These are phyloP conservation scores for Rhinoraja longicauda DNA, from an alignment of 2,797 vertebrate genomes.

Conservation along the genomic window DNA sequence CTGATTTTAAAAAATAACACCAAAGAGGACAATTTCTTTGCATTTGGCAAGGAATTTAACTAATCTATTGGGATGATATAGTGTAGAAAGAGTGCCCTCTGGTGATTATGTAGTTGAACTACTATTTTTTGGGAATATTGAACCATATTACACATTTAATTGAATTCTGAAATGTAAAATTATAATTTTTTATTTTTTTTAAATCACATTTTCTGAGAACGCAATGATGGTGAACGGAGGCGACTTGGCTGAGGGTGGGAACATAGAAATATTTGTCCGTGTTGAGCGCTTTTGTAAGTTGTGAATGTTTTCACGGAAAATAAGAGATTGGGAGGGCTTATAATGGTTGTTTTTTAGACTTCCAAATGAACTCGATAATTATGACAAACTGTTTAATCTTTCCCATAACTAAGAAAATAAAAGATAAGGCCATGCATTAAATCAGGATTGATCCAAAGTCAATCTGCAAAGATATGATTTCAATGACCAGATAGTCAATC, in stretches of 20 bases:
- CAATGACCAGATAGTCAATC: background rate
- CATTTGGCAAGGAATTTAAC: background rate
- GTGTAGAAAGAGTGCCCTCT: conserved; percentile 12
- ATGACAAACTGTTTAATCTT: background rate
- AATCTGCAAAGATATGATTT: background rate
- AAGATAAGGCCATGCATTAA: background rate
- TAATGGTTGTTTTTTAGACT: background rate
- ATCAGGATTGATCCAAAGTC: background rate
- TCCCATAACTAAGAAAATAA: background rate
- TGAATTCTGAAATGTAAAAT: background rate
- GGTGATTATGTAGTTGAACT: background rate
- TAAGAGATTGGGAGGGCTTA: background rate
- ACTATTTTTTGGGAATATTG: background rate
- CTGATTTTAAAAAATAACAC: conserved; percentile 13
- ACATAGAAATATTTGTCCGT: background rate
- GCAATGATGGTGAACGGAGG: too few species aligned
- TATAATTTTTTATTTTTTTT: too few species aligned
- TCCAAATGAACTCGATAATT: background rate
- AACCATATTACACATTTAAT: background rate
- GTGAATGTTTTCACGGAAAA: background rate
- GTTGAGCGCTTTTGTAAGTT: conserved; percentile 2
- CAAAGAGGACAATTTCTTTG: background rate
- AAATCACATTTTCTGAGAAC: too few species aligned
- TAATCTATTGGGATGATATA: background rate
- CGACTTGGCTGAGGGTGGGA: background rate